phyloP scores from a whole-genome alignment of 2,113 vertebrate genomes.

The Cranoglanis bouderius region DNA sequence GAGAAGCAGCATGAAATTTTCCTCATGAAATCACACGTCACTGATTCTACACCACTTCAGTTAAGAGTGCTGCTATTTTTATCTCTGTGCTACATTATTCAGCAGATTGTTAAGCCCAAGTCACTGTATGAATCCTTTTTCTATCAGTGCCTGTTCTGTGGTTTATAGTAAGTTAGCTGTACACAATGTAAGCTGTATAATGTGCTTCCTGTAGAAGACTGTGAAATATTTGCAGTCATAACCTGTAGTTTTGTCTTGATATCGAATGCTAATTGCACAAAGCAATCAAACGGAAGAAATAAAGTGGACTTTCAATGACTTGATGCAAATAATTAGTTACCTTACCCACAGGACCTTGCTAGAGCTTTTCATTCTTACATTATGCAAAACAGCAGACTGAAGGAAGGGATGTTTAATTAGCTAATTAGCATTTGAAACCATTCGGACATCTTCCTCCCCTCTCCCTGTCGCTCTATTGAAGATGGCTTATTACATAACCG shows the following conservation, averaged over 20 bases:
- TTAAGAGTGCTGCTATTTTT: slow-evolving; percentile 29
- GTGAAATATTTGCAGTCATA: not conserved
- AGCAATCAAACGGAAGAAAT: not conserved
- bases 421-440: slow-evolving; percentile 50
- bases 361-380: slow-evolving; percentile 19
- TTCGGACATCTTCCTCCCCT: slow-evolving; percentile 22
- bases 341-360: not conserved
- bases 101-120: not conserved
- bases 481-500: slow-evolving; percentile 26
- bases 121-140: not conserved
- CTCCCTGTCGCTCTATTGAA: not conserved
- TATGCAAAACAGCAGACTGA: slow-evolving; percentile 48
- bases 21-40: not conserved
- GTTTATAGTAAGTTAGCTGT: not conserved
- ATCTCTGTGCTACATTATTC: slow-evolving; percentile 13
- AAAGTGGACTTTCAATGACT: slow-evolving; percentile 20
- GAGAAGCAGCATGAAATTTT: slow-evolving; percentile 7
- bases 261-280: not conserved
- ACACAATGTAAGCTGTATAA: not conserved
- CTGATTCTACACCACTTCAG: slow-evolving; percentile 19
- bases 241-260: not conserved
- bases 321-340: slow-evolving; percentile 17
- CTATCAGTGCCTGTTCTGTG: not conserved
- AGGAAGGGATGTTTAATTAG: slow-evolving; percentile 46
- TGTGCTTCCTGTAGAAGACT: not conserved